Percentiles rank a stretch among this genome's conserved stretches.
phyloP scores from a whole-genome alignment of 2,888 invertebrate genomes.

The Xylota sylvarum region DNA sequence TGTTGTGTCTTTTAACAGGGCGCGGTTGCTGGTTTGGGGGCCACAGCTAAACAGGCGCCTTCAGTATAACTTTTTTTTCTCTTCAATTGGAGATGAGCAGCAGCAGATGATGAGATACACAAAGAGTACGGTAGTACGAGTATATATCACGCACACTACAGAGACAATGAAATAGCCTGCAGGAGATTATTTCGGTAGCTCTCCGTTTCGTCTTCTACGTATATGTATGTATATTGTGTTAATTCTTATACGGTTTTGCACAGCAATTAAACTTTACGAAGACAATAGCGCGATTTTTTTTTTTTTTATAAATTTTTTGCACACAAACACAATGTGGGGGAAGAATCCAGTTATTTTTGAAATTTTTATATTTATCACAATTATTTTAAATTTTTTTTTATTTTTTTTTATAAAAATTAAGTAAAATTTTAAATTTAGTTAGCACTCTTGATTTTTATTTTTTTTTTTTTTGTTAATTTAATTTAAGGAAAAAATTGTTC shows the following conservation, averaged over 20 bases:
- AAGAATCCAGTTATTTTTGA: conserved; percentile 29
- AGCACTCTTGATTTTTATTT: conserved; percentile 37
- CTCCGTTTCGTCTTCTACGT: conserved; percentile 49
- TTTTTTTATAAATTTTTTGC: neutral
- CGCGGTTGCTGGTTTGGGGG: conserved; percentile 77
- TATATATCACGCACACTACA: conserved; percentile 68
- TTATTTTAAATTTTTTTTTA: conserved; percentile 19
- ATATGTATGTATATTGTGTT: conserved; percentile 52
- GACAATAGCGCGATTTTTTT: conserved; percentile 50
- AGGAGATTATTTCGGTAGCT: conserved; percentile 73
- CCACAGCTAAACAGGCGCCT: conserved; percentile 70
- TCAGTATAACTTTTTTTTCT: conserved; percentile 41
- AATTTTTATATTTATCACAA: conserved; percentile 43
- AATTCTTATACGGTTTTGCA: conserved; percentile 59
- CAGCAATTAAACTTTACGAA: conserved; percentile 64
- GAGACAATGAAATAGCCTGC: conserved; percentile 72
- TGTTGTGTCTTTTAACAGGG: conserved; percentile 63
- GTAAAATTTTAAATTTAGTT: conserved; percentile 36
- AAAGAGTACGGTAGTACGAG: conserved; percentile 37
- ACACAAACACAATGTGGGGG: conserved; percentile 27
- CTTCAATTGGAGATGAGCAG: conserved; percentile 65
- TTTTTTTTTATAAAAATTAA: conserved; percentile 14
- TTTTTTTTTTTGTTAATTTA: conserved; percentile 22
- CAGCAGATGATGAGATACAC: conserved; percentile 60
- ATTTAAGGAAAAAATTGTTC: conserved; percentile 21